Evolutionary conservation across 2,797 vertebrate genomes (phyloP), one percentile per base, ranked within the genome.

Genomic region (Poecilia velifera): DNA sequence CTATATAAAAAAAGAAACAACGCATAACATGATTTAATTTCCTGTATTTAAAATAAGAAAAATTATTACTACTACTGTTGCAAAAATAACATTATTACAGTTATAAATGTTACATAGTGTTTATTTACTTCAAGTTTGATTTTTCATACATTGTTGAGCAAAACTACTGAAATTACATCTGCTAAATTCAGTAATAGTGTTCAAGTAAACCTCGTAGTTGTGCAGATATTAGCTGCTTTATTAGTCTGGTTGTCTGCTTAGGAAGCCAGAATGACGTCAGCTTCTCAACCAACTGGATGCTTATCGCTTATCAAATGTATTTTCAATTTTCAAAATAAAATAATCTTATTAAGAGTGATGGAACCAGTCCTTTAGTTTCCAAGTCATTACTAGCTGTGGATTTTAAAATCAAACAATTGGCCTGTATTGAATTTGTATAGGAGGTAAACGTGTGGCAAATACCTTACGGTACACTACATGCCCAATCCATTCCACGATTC

Each of bases 401-500:
- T 25, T 55, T 55, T 25, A 55, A 55, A 55, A 55, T 25, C 18
- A 51, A 55, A 25, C 51, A 25, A 25, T 55, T 55, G 25, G 20
- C n/a, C 25, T 55, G 22, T 9, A 25, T 25, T 55, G 14, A 16
- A 34, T 18, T 62, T 62, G 59, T 31, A 34, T 62, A 31, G 28
- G 59, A 34, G 13, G 25, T 16, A 14, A 62, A 34, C 2, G 6
- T 62, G 59, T 16, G 8, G 34, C 34, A 39, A 39, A 39, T 22
- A 14, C 34, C 62, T 39, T 66, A 10, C 18, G 34, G 34, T 41
- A n/a, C 9, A 75, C 83, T 75, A 78, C 81, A 77, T 13, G 28
- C 49, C 45, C 78, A 34, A 22, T 53, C 41, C 74, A 31, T 70
- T 59, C 77, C 51, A 83, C 76, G 73, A 86, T 86, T 88, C 68